Evolutionary conservation across 2,797 vertebrate species (phyloP), one percentile per base, ranked within the genome.

Genomic region (Pipistrellus kuhlii): DNA sequence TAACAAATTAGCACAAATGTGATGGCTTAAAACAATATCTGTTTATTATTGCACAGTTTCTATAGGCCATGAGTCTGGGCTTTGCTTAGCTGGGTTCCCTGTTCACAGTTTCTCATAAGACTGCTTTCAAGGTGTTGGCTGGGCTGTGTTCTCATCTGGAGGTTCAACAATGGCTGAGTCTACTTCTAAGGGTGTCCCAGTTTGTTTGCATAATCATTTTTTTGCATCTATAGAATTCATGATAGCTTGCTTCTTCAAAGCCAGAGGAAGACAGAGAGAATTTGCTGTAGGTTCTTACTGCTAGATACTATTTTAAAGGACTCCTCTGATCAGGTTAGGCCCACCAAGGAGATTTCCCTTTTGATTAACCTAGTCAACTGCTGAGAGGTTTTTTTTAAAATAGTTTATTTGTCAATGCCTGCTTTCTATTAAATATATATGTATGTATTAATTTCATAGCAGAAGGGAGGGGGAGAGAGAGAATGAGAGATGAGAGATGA

Each of bases 181-280:
- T 41, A 12, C 83, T 81, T 92, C 23, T 2, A 66, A 86, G 53
- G 6, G 8, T 73, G 41, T 25, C 27, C 69, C 10, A 53, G 23
- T 44, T 85, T 90, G 53, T 94, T 83, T 71, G 18, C 21, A 91
- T 55, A 95, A 92, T 95, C 35, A 41, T 91, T 95, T 85, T 44
- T 55, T 48, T 73, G 38, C 9, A 66, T 15, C 46, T 51, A 4
- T 80, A 41, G 73, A 72, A 41, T 85, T 93, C 20, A 38, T 73
- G 83, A 62, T 57, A 69, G 30, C 73, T 91, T 81, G 32, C 20
- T 88, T 57, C 51, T 89, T 92, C 81, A 72, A 25, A 93, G 53
- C 1, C 32, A 72, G 64, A 20, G 18, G 30, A 14, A 38, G n/a
- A 87, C 18, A 57, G 48, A 44, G 20, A 64, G 41, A 35, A 57